Evolutionary conservation across 2,797 vertebrate genomes (phyloP).

Genomic region (Hypotaenidia okinawae): DNA sequence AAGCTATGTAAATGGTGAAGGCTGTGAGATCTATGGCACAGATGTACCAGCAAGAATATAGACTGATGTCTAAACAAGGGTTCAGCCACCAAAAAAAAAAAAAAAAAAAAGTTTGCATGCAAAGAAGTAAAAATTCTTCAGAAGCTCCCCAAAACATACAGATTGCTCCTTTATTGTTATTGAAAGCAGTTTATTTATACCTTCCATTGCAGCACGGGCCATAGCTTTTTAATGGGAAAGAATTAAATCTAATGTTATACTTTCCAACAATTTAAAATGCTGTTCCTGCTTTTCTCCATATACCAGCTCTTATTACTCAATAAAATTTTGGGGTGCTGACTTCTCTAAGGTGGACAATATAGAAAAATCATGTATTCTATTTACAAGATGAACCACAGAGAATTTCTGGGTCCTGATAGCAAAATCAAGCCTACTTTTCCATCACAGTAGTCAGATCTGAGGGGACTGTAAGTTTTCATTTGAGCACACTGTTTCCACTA

Average conservation of each 20-base stretch:
- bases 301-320: neutral
- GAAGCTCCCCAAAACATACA: conserved; percentile 13
- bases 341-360: neutral
- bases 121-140: conserved; percentile 65
- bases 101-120: neutral
- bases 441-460: neutral
- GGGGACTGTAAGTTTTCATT: neutral
- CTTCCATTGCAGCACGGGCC: conserved; percentile 16
- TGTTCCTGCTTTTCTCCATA: conserved; percentile 31
- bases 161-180: conserved; percentile 36
- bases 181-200: conserved; percentile 51
- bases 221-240: conserved; percentile 44
- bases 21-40: conserved; percentile 73
- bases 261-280: conserved; percentile 38
- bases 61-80: neutral
- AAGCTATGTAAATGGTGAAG: neutral
- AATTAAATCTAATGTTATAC: conserved; percentile 40
- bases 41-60: conserved; percentile 1
- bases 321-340: conserved; percentile 22
- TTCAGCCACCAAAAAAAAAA: neutral
- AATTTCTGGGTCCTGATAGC: neutral
- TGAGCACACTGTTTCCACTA: conserved; percentile 35
- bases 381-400: neutral
- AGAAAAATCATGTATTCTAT: neutral
- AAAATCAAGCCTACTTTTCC: neutral